phyloP scores from a whole-genome alignment of 2,113 vertebrate species.

The Prionailurus viverrinus region DNA sequence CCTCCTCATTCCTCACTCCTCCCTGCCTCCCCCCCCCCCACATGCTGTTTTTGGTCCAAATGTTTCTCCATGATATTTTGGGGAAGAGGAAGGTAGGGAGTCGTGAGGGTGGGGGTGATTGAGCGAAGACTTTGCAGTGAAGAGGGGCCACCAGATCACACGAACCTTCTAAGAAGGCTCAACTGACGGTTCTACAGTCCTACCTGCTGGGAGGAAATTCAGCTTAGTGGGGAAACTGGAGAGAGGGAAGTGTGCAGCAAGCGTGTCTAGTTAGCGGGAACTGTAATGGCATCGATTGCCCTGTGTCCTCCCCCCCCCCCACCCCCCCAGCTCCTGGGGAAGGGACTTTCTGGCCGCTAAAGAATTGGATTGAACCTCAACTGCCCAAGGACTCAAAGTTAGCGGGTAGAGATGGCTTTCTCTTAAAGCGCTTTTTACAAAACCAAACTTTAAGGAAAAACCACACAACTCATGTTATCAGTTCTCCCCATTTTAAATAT shows the following conservation, averaged over 20 bases:
- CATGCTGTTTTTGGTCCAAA: neutral
- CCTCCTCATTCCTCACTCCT: neutral
- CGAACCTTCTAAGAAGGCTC: neutral
- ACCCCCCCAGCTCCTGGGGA: neutral
- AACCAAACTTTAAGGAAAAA: neutral
- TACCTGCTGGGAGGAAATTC: neutral
- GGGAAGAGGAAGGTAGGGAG: neutral
- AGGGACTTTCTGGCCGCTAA: neutral
- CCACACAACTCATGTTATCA: neutral
- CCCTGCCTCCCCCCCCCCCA: no score
- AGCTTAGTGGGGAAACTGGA: neutral
- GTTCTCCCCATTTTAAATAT: neutral
- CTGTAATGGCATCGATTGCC: neutral
- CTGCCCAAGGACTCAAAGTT: constrained; percentile 59
- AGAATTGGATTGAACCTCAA: neutral
- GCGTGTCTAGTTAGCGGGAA: neutral
- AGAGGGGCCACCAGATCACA: neutral
- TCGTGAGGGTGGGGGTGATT: neutral
- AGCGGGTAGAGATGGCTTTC: neutral
- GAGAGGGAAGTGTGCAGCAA: neutral
- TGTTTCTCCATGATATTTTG: neutral
- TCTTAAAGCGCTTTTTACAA: neutral
- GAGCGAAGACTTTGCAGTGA: neutral
- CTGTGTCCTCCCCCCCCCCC: neutral
- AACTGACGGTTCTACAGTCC: neutral